Evolutionary conservation across 2,888 invertebrate species (phyloP).

Genomic region (Ophion obscuratus): DNA sequence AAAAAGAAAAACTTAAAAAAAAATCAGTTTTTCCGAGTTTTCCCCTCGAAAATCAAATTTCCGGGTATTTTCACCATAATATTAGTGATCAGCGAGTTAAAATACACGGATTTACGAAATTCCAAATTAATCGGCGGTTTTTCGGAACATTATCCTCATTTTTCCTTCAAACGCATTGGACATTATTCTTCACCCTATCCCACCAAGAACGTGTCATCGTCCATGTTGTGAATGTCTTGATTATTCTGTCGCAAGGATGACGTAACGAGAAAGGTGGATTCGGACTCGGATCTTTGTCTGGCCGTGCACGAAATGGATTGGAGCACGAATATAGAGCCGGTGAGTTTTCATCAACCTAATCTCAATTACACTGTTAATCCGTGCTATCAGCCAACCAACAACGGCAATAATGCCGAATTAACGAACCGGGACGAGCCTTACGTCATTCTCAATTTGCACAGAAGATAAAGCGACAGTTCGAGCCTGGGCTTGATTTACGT

Average conservation of each 20-base stretch:
- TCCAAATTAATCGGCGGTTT: no score
- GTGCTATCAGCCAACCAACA: conserved; percentile 83
- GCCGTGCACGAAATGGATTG: conserved; percentile 87
- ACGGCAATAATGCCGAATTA: conserved; percentile 74
- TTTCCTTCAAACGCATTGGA: no score
- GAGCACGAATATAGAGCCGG: conserved; percentile 82
- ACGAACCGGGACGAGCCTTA: conserved; percentile 82
- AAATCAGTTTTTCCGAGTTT: no score
- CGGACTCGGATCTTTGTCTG: conserved; percentile 96
- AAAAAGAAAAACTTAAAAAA: no score
- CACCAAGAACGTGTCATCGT: no score
- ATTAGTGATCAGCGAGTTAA: no score
- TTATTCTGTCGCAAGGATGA: conserved; percentile 86
- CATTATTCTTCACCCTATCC: no score
- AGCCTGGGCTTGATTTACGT: background rate
- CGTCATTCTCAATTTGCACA: conserved; percentile 82
- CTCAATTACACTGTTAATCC: conserved; percentile 83
- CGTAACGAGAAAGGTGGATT: conserved; percentile 89
- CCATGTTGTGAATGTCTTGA: background rate
- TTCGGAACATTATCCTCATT: no score
- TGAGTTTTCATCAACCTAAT: conserved; percentile 84
- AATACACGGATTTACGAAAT: no score
- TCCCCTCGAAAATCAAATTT: no score
- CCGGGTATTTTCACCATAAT: no score
- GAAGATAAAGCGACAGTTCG: conserved; percentile 75